Percentiles rank a stretch among this genome's conserved stretches.
Evolutionary conservation across 1,140 invertebrate genomes (phyloP).

Genomic region (Conus ventricosus): DNA sequence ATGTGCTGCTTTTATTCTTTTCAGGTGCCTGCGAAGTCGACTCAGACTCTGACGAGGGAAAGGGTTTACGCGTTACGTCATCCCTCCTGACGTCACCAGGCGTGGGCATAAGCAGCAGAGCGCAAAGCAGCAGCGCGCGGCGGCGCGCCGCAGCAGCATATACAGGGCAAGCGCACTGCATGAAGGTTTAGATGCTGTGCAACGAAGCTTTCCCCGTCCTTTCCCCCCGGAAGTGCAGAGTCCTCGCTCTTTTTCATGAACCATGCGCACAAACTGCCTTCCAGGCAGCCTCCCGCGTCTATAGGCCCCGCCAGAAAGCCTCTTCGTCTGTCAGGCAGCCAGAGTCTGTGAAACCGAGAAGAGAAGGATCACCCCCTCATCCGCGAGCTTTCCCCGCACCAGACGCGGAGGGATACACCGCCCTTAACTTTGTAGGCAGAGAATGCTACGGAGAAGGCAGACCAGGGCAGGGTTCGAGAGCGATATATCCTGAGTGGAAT

Average conservation of each 20-base stretch:
- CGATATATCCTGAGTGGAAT: not conserved
- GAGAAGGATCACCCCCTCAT: not conserved
- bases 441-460: not conserved
- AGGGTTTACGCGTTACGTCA: constrained; percentile 8
- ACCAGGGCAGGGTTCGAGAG: not conserved
- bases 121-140: not conserved
- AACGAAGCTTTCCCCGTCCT: not conserved
- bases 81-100: not conserved
- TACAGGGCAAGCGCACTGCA: not conserved
- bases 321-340: not conserved
- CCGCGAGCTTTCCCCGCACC: not conserved
- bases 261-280: not conserved
- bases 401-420: not conserved
- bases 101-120: not conserved
- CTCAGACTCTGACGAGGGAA: not conserved
- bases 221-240: not conserved
- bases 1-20: not conserved
- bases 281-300: not conserved
- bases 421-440: not conserved
- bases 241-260: not conserved
- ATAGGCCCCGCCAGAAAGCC: not conserved
- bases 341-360: not conserved
- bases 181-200: not conserved
- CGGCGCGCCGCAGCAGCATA: not conserved
- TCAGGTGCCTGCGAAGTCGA: not conserved